Base-by-base conservation (phyloP, 1,140 invertebrate genomes). In the Drosophila pseudoananassae region DNA sequence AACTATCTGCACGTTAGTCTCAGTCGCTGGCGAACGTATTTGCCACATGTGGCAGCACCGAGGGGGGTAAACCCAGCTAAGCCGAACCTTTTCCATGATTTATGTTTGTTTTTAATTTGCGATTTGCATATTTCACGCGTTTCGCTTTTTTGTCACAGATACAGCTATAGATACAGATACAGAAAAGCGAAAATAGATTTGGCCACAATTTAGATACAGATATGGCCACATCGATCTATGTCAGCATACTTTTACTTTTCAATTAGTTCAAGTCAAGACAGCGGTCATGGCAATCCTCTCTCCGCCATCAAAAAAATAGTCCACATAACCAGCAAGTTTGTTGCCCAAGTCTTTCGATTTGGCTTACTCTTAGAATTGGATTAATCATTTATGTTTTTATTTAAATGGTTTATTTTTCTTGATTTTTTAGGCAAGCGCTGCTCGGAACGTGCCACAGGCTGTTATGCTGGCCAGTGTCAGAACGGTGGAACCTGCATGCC, bases 401-500 rank as follows among this genome's bases (percentile, higher is more conserved):
- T 10, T 14, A 9, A n/a, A 17, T 27, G 25, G 25, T 46, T 25
- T 50, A 50, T 10, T 52, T 45, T 54, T 27, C 4, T 4, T 57
- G 2, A 12, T 14, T 29, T 50, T 20, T n/a, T 43, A 65, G 91
- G 91, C 53, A 92, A 92, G 69, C 90, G 77, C 25, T 92, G 91
- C 52, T 91, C 90, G 29, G 91, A 92, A 23, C 80, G 91, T 12
- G 81, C 90, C 29, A 92, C 91, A 1, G 81, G 81, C 14, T 92
- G 91, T 23, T 92, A 88, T 71, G 70, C 78, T 5, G 91, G 91
- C 9, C 91, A 92, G 9, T 97, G 96, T 82, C 93, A 94, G 65
- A 96, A 97, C 77, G 95, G 95, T 5, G 95, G 95, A 7, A 96
- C 95, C 9, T 97, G 96, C 90, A 94, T 96, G 66, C 83, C 80